Evolutionary conservation across 2,888 invertebrate species (phyloP).

Genomic region (Orthosia cruda): DNA sequence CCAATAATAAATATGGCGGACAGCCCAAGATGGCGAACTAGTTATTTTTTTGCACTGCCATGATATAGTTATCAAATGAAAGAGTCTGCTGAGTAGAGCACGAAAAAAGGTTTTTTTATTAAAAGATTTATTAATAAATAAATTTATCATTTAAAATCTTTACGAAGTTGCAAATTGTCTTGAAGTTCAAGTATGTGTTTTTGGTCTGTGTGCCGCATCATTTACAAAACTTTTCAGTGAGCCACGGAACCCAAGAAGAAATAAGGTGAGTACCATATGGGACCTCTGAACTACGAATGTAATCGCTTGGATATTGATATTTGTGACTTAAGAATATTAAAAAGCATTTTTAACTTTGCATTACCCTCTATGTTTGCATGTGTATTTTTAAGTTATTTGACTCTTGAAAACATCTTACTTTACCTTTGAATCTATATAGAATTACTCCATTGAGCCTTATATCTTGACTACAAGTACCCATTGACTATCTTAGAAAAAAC

Average conservation of each 20-base stretch:
- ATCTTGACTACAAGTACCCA: background rate
- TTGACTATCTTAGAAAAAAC: background rate
- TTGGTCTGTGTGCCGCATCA: conserved; percentile 1
- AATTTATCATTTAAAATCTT: no score
- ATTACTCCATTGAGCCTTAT: conserved; percentile 2
- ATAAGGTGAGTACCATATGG: conserved; percentile 55
- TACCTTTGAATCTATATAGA: conserved; percentile 3
- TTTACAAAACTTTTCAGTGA: conserved; percentile 17
- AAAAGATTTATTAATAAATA: no score
- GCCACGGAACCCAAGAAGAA: background rate
- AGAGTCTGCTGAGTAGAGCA: no score
- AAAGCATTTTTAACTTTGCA: conserved; percentile 62
- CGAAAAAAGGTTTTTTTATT: no score
- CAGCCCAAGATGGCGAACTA: no score
- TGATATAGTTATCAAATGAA: no score
- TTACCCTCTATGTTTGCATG: conserved; percentile 50
- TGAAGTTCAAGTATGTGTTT: background rate
- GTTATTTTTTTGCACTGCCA: no score
- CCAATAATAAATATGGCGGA: no score
- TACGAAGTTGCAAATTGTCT: background rate
- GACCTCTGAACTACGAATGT: conserved; percentile 11
- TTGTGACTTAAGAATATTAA: background rate
- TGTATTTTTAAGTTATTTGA: conserved; percentile 28
- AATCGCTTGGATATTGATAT: conserved; percentile 52
- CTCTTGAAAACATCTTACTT: conserved; percentile 8